Base-by-base conservation (phyloP, 1,140 invertebrate species). In the Augochlora pura region DNA sequence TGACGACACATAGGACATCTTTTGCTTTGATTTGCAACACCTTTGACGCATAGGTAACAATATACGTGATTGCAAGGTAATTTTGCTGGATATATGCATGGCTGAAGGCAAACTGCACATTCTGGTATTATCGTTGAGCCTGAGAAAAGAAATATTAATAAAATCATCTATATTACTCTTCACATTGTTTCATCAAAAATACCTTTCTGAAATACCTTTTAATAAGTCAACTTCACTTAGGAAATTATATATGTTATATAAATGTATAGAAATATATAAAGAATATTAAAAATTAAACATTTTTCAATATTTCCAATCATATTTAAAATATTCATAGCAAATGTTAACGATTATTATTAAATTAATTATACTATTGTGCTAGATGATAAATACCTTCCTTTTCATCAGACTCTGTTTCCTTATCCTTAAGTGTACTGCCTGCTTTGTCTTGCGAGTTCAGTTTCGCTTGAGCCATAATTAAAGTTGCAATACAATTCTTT, bases 31-130 rank as follows among this genome's bases (percentile, higher is more conserved):
- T 96, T 96, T 9, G 97, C 97, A 77, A 98, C 96, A 32, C 98
- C 98, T 94, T 99, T 99, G 2, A 99, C 96, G 91, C 98, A 99
- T 14, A 99, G 93, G 90, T 97, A 99, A 93, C 98, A 99, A 91
- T 99, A 99, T 65, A 99, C 96, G 91, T 99, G 98, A n/a, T 95
- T 95, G 93, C 98, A 99, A 1, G 98, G 98, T 42, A 99, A 93
- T 90, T 96, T 94, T 23, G 96, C 96, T 70, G 98, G 98, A 93
- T 99, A 97, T 77, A 98, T 95, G 89, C 96, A 97, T 42, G 95
- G 94, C 93, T 99, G 97, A 52, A 99, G 93, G 91, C 98, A 99
- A 21, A 99, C 96, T 52, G 98, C 96, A 94, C 98, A 99, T 91
- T 99, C 98, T 52, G 93, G 89, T 54, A 88, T 59, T 12, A 70